These are phyloP conservation scores for Ischnus inquisitorius DNA, from an alignment of 2,888 invertebrate genomes.

Conservation along the genomic window DNA sequence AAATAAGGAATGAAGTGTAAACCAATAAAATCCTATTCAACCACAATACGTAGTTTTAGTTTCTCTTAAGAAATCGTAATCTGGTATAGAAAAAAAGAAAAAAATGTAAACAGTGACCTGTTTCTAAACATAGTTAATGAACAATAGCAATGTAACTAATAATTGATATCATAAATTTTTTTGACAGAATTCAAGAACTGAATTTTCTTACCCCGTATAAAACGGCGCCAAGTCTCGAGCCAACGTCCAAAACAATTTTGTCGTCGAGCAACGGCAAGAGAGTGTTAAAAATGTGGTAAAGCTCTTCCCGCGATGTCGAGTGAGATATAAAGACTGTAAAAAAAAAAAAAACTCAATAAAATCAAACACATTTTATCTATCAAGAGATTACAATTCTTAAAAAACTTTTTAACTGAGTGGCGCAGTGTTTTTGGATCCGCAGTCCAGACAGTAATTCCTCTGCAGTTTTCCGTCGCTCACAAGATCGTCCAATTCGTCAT, in stretches of 20 bases:
- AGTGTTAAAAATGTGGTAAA: conserved; percentile 89
- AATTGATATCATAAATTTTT: not conserved
- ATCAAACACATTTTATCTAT: not conserved
- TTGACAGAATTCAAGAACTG: not conserved
- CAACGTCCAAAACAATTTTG: conserved; percentile 89
- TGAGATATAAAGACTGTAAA: conserved; percentile 88
- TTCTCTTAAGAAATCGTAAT: too few relatives aligned
- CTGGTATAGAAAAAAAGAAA: too few relatives aligned
- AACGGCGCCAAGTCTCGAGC: conserved; percentile 90
- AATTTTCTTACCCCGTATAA: conserved; percentile 88
- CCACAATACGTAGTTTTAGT: too few relatives aligned
- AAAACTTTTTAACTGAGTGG: conserved; percentile 85
- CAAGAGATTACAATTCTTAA: not conserved
- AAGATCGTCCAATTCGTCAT: conserved; percentile 88
- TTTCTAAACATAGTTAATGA: too few relatives aligned
- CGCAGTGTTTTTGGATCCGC: conserved; percentile 86
- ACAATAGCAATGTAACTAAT: not conserved
- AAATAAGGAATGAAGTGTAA: too few relatives aligned
- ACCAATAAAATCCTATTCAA: too few relatives aligned
- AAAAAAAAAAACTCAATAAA: not conserved
- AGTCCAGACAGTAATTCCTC: conserved; percentile 86
- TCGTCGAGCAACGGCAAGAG: conserved; percentile 88
- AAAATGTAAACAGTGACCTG: too few relatives aligned
- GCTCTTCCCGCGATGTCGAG: conserved; percentile 88
- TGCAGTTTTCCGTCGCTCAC: conserved; percentile 86